These are phyloP conservation scores for Metalampra italica DNA, from an alignment of 2,888 invertebrate genomes.

Conservation along the genomic window DNA sequence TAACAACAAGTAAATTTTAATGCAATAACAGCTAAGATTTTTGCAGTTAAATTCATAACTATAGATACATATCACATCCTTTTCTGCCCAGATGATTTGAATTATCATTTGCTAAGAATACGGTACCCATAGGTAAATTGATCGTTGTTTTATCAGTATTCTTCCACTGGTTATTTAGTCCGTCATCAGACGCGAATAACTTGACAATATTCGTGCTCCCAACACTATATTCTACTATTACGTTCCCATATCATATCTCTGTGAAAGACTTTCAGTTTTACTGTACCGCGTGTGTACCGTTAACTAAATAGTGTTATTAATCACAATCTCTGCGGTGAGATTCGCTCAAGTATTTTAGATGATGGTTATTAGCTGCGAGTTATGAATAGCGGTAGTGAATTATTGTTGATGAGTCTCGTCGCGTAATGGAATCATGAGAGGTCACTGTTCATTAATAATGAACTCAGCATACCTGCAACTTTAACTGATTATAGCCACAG, in stretches of 20 bases:
- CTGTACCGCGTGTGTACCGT: conserved; percentile 45
- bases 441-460: conserved; percentile 31
- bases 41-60: no score
- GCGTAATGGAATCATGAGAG: conserved; percentile 54
- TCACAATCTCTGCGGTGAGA: conserved; percentile 52
- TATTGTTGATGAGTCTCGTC: conserved; percentile 26
- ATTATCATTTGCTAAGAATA: no score
- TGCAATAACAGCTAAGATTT: no score
- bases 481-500: no score
- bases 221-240: background rate
- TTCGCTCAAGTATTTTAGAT: conserved; percentile 49
- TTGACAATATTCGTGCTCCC: no score
- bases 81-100: no score
- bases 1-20: no score
- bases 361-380: conserved; percentile 44
- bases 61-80: no score
- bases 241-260: background rate
- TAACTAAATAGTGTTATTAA: conserved; percentile 60
- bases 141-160: no score
- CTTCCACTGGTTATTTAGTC: no score
- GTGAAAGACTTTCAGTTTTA: conserved; percentile 32
- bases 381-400: conserved; percentile 29
- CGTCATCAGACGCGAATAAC: no score
- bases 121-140: no score
- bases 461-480: background rate